Conservation (phyloP, 2,797 vertebrate species). For the Trichosurus vulpecula region DNA sequence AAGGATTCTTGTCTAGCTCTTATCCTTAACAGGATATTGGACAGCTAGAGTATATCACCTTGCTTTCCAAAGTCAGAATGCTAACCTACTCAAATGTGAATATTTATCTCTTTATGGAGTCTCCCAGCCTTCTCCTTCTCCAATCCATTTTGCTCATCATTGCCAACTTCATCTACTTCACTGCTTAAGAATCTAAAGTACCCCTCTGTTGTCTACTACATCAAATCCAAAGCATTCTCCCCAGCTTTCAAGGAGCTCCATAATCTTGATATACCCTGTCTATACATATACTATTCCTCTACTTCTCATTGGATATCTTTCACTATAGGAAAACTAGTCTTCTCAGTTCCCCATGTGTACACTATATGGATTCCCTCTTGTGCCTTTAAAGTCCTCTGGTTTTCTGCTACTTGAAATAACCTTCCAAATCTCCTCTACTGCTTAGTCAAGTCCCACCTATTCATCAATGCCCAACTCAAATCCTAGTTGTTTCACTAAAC, state of each 20-base stretch:
- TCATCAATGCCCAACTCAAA: background rate
- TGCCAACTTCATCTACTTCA: background rate
- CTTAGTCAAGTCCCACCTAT: background rate
- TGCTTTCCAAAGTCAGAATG: slow-evolving; percentile 27
- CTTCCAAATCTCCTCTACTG: background rate
- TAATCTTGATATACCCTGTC: background rate
- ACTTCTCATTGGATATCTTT: background rate
- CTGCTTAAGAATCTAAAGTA: background rate
- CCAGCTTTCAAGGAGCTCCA: background rate
- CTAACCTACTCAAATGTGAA: background rate
- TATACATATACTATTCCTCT: background rate
- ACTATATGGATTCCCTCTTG: background rate
- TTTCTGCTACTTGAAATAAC: background rate
- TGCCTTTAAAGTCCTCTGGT: background rate
- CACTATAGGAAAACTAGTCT: background rate
- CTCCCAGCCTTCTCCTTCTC: background rate
- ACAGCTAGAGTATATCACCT: background rate
- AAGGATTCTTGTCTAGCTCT: slow-evolving; percentile 40
- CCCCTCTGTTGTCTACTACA: background rate
- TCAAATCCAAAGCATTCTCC: background rate
- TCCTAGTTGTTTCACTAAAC: background rate
- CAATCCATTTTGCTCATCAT: slow-evolving; percentile 9
- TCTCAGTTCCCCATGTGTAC: background rate
- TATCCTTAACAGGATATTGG: slow-evolving; percentile 19
- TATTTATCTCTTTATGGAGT: background rate